phyloP scores from a whole-genome alignment of 2,797 vertebrate species.

The Intellagama lesueurii region DNA sequence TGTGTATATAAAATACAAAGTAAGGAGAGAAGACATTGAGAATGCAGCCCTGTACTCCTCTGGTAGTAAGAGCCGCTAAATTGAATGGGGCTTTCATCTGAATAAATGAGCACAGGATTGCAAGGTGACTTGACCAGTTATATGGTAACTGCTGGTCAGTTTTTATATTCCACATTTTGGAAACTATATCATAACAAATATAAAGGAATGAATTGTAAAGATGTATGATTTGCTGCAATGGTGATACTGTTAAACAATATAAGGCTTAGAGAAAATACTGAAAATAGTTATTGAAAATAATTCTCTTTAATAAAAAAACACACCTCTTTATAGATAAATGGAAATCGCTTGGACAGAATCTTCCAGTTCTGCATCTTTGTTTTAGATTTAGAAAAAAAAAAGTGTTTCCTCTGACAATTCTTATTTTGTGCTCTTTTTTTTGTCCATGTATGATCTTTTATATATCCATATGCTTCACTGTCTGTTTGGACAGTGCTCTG shows the following conservation, averaged over 20 bases:
- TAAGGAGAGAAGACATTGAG: too few species aligned
- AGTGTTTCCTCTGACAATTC: not conserved
- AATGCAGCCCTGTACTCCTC: too few species aligned
- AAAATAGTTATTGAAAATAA: not conserved
- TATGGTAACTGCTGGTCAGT: too few species aligned
- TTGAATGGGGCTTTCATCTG: too few species aligned
- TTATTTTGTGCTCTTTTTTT: slow-evolving; percentile 4
- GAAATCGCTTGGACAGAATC: not conserved
- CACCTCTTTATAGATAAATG: not conserved
- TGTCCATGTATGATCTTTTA: not conserved
- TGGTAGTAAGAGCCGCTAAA: too few species aligned
- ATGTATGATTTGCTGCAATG: too few species aligned
- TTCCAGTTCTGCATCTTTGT: not conserved
- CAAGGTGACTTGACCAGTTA: too few species aligned
- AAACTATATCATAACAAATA: not conserved
- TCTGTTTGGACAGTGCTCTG: not conserved
- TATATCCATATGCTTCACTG: not conserved
- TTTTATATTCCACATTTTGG: not conserved
- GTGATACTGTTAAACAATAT: too few species aligned
- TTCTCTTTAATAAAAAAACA: not conserved
- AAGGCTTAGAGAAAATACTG: too few species aligned
- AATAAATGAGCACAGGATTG: too few species aligned
- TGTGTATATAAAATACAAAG: too few species aligned
- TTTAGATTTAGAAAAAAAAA: not conserved
- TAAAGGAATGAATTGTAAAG: too few species aligned